Evolutionary conservation across 1,140 invertebrate species (phyloP), one percentile per base, ranked within the genome.

Genomic region (Zaprionus kolodkinae): DNA sequence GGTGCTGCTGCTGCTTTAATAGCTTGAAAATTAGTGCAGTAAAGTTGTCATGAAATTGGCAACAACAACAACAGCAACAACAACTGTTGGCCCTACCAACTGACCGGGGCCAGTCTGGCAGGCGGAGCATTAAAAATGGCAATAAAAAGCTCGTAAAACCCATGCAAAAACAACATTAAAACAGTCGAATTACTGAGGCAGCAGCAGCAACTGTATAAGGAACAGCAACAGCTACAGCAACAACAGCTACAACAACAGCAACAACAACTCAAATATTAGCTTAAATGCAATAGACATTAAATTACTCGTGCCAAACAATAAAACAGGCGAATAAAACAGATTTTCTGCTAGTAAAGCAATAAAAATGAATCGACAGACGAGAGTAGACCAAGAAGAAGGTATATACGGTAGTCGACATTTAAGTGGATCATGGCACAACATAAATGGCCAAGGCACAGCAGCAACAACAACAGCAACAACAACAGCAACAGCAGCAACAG

Each of bases 291-390:
- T 81, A 85, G 68, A 85, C 85, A 89, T 89, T 79, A 89, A 86
- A 89, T 85, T 81, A 81, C 86, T 90, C 70, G 77, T 79, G 72
- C 78, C 86, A 82, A 82, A 79, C 86, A 90, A 89, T 90, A 90
- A 89, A 90, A n/a, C 68, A 54, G 64, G 73, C 78, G 62, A 89
- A 90, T 85, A 85, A 90, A 85, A 89, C 86, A 90, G 86, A 89
- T 89, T 89, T 89, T 89, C 86, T 90, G 85, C 78, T 89, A 90
- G 78, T 88, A 88, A 88, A 88, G 87, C 81, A 84, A 88, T 88
- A 88, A 87, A 87, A 78, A 52, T 35, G 15, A 59, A 63, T 73
- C 40, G 78, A 69, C 70, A 70, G 65, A 45, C 67, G 71, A 35
- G 33, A 63, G 59, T 25, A 15, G 68, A 72, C 72, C 0, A 35